These are phyloP conservation scores for Crotalus horridus DNA, from an alignment of 2,113 vertebrate genomes.

Conservation along the genomic window DNA sequence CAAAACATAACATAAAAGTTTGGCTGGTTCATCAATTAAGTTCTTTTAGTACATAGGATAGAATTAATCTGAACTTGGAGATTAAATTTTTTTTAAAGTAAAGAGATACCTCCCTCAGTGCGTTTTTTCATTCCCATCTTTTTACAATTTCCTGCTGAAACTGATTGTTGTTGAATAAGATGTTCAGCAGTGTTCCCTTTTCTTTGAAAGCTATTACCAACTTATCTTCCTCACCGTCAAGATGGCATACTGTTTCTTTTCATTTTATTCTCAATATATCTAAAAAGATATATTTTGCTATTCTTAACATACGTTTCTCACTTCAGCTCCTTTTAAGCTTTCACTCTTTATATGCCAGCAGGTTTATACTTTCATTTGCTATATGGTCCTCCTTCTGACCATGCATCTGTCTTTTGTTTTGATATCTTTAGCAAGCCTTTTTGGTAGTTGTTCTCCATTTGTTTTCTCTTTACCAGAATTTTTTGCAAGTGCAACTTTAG, in stretches of 20 bases:
- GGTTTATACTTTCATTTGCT: background rate
- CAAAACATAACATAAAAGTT: background rate
- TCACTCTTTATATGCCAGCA: background rate
- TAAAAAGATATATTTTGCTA: background rate
- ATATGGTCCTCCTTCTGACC: background rate
- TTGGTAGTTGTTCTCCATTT: background rate
- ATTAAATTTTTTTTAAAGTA: background rate
- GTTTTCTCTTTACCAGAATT: background rate
- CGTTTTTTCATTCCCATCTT: background rate
- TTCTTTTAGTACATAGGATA: background rate
- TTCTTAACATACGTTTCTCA: background rate
- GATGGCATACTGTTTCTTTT: too few species aligned
- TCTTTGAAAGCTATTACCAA: background rate
- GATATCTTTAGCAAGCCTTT: background rate
- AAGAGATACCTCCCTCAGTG: background rate
- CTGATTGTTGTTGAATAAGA: background rate
- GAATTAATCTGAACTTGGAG: background rate
- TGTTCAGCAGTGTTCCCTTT: background rate
- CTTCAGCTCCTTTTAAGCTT: background rate
- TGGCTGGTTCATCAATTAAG: background rate
- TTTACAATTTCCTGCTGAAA: background rate
- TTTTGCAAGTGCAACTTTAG: background rate
- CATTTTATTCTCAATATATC: too few species aligned
- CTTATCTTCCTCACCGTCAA: background rate
- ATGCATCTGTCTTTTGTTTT: background rate